phyloP scores from a whole-genome alignment of 2,888 invertebrate genomes.

The Aspidapion aeneum region DNA sequence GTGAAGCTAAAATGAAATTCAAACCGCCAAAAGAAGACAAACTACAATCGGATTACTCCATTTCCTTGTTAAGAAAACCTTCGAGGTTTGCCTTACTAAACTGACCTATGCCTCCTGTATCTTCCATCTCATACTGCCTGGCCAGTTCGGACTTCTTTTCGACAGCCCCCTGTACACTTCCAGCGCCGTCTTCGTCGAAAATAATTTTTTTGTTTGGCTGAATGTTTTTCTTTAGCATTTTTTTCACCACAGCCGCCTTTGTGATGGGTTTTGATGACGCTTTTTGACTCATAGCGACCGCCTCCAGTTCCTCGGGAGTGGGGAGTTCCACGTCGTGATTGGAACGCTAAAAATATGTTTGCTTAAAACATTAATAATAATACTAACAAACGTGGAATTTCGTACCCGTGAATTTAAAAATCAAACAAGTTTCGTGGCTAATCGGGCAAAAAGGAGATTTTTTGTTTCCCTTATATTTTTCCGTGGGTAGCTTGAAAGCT shows the following conservation, averaged over 20 bases:
- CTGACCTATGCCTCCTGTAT: constrained; percentile 65
- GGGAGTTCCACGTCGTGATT: neutral
- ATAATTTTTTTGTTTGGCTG: constrained; percentile 76
- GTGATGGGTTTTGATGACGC: constrained; percentile 63
- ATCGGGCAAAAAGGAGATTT: no score
- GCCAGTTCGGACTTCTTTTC: constrained; percentile 57
- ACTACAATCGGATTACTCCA: no score
- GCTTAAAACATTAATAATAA: no score
- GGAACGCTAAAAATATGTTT: neutral
- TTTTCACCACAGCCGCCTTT: constrained; percentile 86
- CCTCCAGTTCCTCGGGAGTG: neutral
- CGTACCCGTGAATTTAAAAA: no score
- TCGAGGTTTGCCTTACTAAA: no score
- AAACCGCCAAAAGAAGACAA: no score
- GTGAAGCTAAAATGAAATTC: no score
- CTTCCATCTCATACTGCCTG: constrained; percentile 62
- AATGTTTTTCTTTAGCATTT: constrained; percentile 82
- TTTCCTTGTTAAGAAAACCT: no score
- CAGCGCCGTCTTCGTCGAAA: constrained; percentile 86
- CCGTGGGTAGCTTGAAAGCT: no score
- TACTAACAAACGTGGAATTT: no score
- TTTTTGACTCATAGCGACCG: constrained; percentile 38
- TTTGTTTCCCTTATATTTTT: no score
- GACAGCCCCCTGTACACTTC: constrained; percentile 56
- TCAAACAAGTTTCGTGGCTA: no score